Evolutionary conservation across 2,888 invertebrate species (phyloP), one percentile per base, ranked within the genome.

Genomic region (Andrena bucephala): DNA sequence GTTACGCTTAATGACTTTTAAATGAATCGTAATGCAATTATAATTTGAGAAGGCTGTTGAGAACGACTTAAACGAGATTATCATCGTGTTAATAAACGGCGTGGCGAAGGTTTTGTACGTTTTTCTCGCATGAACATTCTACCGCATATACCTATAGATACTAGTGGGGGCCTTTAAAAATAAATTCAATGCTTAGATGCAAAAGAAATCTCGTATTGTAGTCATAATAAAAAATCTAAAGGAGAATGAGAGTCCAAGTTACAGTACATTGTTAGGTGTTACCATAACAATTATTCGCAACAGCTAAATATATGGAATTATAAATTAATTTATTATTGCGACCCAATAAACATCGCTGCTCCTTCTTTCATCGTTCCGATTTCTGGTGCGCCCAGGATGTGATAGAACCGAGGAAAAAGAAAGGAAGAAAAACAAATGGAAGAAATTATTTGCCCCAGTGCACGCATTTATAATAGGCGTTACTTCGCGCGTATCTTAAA

Each of bases 1-100:
- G 67, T 75, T 78, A 36, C 33, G 50, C 13, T 6, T 62, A 63
- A 74, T 24, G 54, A 68, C 24, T 52, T 78, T 74, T 63, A 67
- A 74, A 77, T 77, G 60, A 67, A 67, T 67, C 42, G 42, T 67
- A 54, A 75, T 2, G 27, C 0, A 24, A 68, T 52, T 54, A 68
- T 54, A 54, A 75, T 33, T 60, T 42, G 4, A 8, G 20, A 67
- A 66, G 20, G 3, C 36, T 33, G 29, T 13, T 48, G 1, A 8
- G 8, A 24, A 13, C 5, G 2, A 24, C 13, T 62, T 13, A 4
- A 57, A 72, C 20, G 59, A 63, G 33, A 2, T 10, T 63, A 2
- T 8, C 31, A 29, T 62, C 54, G 27, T 3, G n/a, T 31, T 13
- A 16, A n/a, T 31, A 24, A 73, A 52, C 20, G 16, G 27, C 1